Evolutionary conservation across 2,113 vertebrate species (phyloP).

Genomic region (Bufo bufo): DNA sequence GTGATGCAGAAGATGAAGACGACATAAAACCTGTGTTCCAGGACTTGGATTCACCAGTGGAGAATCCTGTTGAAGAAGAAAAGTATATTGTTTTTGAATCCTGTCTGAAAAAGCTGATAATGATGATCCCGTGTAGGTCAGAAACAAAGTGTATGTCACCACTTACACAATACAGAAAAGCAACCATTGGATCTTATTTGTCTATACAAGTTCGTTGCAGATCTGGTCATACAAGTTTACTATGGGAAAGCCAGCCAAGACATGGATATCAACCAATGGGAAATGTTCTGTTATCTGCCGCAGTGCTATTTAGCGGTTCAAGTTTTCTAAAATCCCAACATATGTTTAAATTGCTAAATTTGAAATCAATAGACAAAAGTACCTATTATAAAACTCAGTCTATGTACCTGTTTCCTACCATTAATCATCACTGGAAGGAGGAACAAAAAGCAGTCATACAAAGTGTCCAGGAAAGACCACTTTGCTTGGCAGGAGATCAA

Average conservation of each 20-base stretch:
- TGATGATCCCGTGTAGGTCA: background rate
- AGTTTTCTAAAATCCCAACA: conserved; percentile 8
- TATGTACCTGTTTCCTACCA: background rate
- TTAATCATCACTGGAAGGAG: conserved; percentile 3
- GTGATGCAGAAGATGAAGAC: background rate
- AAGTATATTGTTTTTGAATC: conserved; percentile 10
- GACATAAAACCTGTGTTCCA: background rate
- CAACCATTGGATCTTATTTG: background rate
- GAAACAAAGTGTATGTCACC: conserved; percentile 1
- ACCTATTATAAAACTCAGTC: background rate
- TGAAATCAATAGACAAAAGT: background rate
- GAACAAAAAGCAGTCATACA: background rate
- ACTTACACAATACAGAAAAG: conserved; percentile 2
- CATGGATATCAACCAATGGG: background rate
- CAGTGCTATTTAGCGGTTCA: background rate
- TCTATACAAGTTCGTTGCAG: background rate
- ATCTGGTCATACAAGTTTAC: background rate
- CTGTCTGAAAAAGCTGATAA: background rate
- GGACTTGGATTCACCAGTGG: background rate
- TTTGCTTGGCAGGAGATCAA: conserved; percentile 14
- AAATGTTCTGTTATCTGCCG: conserved; percentile 5
- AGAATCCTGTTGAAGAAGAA: conserved; percentile 1
- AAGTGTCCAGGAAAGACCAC: background rate
- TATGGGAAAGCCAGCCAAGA: conserved; percentile 34
- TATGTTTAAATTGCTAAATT: background rate